Evolutionary conservation across 2,888 invertebrate genomes (phyloP).

Genomic region (Strigamia transsilvanica): DNA sequence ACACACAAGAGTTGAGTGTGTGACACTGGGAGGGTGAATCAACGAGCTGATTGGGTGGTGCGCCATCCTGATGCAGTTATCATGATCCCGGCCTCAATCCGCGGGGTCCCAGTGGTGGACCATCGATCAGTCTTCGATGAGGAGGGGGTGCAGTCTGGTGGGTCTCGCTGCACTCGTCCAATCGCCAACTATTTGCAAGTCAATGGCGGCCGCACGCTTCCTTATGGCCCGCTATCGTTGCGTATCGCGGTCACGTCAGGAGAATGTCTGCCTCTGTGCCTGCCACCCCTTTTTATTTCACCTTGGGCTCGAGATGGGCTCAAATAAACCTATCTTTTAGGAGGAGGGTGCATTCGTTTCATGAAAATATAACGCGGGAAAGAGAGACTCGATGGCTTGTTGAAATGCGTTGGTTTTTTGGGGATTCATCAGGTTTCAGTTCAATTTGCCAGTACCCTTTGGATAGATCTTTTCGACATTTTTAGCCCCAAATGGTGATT

Average conservation of each 20-base stretch:
- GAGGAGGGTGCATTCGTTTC: no score
- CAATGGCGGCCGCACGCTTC: conserved; percentile 29
- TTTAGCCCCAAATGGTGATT: no score
- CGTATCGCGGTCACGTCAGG: conserved; percentile 41
- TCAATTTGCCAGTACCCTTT: no score
- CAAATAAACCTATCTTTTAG: no score
- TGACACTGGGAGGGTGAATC: not conserved
- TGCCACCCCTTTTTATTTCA: not conserved
- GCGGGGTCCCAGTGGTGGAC: conserved; percentile 45
- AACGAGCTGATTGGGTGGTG: conserved; percentile 27
- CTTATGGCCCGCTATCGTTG: conserved; percentile 38
- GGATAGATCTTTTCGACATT: no score
- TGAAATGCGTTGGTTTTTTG: no score
- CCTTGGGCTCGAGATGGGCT: not conserved
- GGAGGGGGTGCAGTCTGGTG: conserved; percentile 33
- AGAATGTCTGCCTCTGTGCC: not conserved
- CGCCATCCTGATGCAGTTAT: conserved; percentile 50
- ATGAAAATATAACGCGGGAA: no score
- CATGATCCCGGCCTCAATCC: conserved; percentile 36
- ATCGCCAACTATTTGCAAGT: conserved; percentile 38
- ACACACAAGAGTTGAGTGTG: not conserved
- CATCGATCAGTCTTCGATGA: conserved; percentile 50
- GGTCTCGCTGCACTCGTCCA: conserved; percentile 9
- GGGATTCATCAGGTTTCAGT: no score
- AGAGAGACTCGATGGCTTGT: no score